A percentile compares a stretch with the other conserved stretches of the same genome.
These are phyloP conservation scores for Eretmocerus hayati DNA, from an alignment of 2,888 invertebrate species.

Conservation along the genomic window DNA sequence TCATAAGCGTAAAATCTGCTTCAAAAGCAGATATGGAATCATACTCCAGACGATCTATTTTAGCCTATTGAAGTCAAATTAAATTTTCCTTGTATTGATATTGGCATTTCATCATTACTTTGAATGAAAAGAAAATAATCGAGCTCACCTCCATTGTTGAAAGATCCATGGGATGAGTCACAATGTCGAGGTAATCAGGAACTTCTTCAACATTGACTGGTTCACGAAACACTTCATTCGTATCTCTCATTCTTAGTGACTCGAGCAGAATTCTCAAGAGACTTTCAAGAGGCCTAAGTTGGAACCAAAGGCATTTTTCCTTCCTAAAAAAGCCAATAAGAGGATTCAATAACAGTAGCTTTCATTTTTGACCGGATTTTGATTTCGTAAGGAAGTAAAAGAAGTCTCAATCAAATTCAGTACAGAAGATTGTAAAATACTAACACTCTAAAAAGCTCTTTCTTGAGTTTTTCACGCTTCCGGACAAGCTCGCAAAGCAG, in stretches of 20 bases:
- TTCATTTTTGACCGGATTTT: too few species aligned
- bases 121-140: too few species aligned
- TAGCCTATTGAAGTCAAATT: slow-evolving; percentile 40
- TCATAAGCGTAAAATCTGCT: slow-evolving; percentile 90
- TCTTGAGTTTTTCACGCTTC: slow-evolving; percentile 91
- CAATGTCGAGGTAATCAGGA: slow-evolving; percentile 82
- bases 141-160: slow-evolving; percentile 70
- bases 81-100: background rate
- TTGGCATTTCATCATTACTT: too few species aligned
- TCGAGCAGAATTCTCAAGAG: slow-evolving; percentile 72
- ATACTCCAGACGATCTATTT: slow-evolving; percentile 64
- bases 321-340: slow-evolving; percentile 46
- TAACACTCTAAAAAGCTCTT: slow-evolving; percentile 70
- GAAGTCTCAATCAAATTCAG: background rate
- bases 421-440: too few species aligned
- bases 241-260: slow-evolving; percentile 70
- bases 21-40: slow-evolving; percentile 71
- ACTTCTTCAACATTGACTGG: slow-evolving; percentile 87
- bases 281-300: slow-evolving; percentile 75
- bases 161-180: slow-evolving; percentile 82
- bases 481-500: slow-evolving; percentile 90
- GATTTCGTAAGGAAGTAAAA: too few species aligned
- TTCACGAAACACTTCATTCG: slow-evolving; percentile 82
- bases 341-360: too few species aligned
- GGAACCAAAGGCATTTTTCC: slow-evolving; percentile 73